Conservation (phyloP, 2,797 vertebrate species). For the Lerista edwardsae region DNA sequence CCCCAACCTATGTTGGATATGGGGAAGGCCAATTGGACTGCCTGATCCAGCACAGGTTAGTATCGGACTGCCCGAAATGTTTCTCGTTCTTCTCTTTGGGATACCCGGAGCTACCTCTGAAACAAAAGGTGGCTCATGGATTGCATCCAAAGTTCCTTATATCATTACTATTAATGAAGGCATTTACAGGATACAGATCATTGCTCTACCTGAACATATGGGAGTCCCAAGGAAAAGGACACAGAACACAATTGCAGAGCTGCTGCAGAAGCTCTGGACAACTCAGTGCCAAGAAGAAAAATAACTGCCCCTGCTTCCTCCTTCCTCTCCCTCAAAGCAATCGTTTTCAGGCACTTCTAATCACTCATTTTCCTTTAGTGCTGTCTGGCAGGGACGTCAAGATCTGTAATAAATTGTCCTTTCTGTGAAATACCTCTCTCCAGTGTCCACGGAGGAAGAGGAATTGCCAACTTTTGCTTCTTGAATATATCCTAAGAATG, state of each 20-base stretch:
- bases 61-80: too few relatives aligned
- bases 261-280: slow-evolving; percentile 37
- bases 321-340: slow-evolving; percentile 54
- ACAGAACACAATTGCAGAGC: slow-evolving; percentile 32
- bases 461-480: slow-evolving; percentile 30
- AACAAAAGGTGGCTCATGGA: not conserved
- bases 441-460: slow-evolving; percentile 1
- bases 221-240: not conserved
- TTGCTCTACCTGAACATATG: not conserved
- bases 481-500: not conserved
- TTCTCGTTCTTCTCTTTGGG: not conserved
- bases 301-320: slow-evolving; percentile 45
- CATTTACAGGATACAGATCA: slow-evolving; percentile 14
- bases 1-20: too few relatives aligned
- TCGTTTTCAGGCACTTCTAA: slow-evolving; percentile 54
- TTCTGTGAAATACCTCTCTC: slow-evolving; percentile 54
- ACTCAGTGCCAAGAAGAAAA: slow-evolving; percentile 45
- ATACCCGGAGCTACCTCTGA: not conserved
- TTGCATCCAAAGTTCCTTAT: slow-evolving; percentile 5
- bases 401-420: slow-evolving; percentile 48
- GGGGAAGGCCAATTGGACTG: too few relatives aligned
- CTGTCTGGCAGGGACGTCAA: slow-evolving; percentile 53
- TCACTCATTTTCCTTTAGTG: slow-evolving; percentile 59
- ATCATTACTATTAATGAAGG: slow-evolving; percentile 1
- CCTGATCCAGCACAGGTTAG: too few relatives aligned